Base-by-base conservation (phyloP, 2,888 invertebrate genomes). In the Lepidocyrtoides sp. region DNA sequence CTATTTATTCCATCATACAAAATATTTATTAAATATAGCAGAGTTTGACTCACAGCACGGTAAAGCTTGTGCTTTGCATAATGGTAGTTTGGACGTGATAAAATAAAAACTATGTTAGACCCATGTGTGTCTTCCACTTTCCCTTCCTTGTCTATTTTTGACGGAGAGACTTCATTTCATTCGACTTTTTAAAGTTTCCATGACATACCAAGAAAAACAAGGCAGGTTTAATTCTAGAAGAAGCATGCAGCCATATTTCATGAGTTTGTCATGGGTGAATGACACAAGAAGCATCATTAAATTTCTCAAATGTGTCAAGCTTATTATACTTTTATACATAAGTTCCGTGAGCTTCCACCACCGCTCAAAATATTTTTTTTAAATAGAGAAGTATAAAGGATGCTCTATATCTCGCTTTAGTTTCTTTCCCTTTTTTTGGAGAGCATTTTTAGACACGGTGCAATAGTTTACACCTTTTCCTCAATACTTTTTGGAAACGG, bases 1-100 rank as follows among this genome's bases (percentile, higher is more conserved):
- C 41, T 23, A 41, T 41, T 41, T 72, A 72, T 41, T 72, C 20
- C 41, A 20, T 72, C 69, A 41, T 72, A 14, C 41, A 41, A 20
- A 5, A 41, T 20, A 72, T 72, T 72, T 72, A 41, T 41, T 72
- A 20, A 72, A 75, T 26, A 75, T 75, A 48, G 23, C 44, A 20
- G 26, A 20, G 26, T 48, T 75, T 75, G 17, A 1, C 26, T 48
- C 26, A 26, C 75, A 75, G 12, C 36, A 36, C n/a, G 36, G 7
- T 7, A 36, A 36, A 36, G 48, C n/a, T 36, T 63, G 63, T 12
- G 26, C 29, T 17, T 8, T 17, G 7, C 60, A 14, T 26, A 26
- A 23, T 48, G 12, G 20, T 63, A 63, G 12, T 63, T 26, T 63
- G 12, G 14, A 63, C 26, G 23, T 63, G n/a, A 26, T 63, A n/a